Evolutionary conservation across 2,113 vertebrate genomes (phyloP).

Genomic region (Nanger granti): DNA sequence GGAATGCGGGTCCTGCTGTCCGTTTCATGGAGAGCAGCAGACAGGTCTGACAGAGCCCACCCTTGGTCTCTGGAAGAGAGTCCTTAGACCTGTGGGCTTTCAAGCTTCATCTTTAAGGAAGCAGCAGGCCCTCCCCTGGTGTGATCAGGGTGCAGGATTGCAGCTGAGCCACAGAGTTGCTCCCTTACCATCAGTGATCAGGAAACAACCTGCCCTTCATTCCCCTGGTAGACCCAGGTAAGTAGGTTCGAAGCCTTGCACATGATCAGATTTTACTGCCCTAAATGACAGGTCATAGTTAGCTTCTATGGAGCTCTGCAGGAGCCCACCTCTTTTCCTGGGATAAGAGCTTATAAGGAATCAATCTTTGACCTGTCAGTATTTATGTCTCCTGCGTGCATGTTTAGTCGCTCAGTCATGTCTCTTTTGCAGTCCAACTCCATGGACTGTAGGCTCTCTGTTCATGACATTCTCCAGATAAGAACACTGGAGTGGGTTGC

Average conservation of each 20-base stretch:
- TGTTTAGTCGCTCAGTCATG: background rate
- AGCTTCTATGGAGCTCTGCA: background rate
- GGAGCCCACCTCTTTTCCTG: background rate
- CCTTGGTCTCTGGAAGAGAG: background rate
- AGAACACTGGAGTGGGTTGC: background rate
- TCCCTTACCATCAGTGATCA: background rate
- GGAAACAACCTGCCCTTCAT: background rate
- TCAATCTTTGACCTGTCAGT: background rate
- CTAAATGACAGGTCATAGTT: background rate
- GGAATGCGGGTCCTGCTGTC: accelerated
- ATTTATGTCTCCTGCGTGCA: background rate
- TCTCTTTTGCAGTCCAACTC: background rate
- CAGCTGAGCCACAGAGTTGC: too few relatives aligned
- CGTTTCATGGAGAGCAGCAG: background rate
- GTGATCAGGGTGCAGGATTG: background rate
- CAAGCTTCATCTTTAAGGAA: background rate
- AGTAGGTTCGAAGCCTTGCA: background rate
- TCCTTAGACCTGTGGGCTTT: background rate
- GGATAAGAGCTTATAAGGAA: background rate
- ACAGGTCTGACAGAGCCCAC: background rate
- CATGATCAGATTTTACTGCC: background rate
- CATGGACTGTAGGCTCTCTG: background rate
- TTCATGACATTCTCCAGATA: background rate
- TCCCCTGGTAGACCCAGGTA: background rate
- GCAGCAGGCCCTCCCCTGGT: background rate